These are phyloP conservation scores for Halictus rubicundus DNA, from an alignment of 1,140 invertebrate genomes.

Conservation along the genomic window DNA sequence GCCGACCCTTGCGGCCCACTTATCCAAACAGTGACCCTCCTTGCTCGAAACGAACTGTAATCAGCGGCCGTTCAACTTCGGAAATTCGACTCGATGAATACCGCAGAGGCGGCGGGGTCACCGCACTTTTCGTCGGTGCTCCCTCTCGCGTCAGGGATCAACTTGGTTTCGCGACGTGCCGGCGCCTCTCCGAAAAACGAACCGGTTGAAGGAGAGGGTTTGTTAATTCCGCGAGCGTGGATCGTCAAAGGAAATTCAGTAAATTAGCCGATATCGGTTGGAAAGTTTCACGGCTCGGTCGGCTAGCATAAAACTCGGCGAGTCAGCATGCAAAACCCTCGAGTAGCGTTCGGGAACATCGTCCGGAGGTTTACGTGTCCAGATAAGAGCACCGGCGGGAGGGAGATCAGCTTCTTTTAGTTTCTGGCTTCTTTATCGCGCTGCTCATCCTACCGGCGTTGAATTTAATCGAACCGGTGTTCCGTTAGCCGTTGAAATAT, in stretches of 20 bases:
- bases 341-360: slow-evolving; percentile 32
- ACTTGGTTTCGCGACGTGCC: background rate
- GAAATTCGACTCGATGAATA: slow-evolving; percentile 6
- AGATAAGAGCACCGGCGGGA: slow-evolving; percentile 14
- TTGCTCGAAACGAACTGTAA: slow-evolving; percentile 2
- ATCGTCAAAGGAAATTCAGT: slow-evolving; percentile 20
- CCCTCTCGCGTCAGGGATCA: background rate
- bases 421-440: slow-evolving; percentile 16
- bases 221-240: background rate
- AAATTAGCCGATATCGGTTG: slow-evolving; percentile 2
- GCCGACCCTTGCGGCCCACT: slow-evolving; percentile 4
- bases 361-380: slow-evolving; percentile 22
- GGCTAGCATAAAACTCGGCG: background rate
- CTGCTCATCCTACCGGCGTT: slow-evolving; percentile 9
- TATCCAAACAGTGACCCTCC: slow-evolving; percentile 2
- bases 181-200: background rate
- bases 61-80: slow-evolving; percentile 16
- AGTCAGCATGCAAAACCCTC: background rate
- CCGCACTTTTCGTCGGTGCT: background rate
- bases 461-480: slow-evolving; percentile 59
- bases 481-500: slow-evolving; percentile 56
- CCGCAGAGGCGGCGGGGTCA: background rate
- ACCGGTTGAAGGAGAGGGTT: background rate
- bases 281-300: slow-evolving; percentile 23
- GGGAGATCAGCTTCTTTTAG: background rate